phyloP scores from a whole-genome alignment of 2,113 vertebrate species.

The Oreochromis tanganicae region DNA sequence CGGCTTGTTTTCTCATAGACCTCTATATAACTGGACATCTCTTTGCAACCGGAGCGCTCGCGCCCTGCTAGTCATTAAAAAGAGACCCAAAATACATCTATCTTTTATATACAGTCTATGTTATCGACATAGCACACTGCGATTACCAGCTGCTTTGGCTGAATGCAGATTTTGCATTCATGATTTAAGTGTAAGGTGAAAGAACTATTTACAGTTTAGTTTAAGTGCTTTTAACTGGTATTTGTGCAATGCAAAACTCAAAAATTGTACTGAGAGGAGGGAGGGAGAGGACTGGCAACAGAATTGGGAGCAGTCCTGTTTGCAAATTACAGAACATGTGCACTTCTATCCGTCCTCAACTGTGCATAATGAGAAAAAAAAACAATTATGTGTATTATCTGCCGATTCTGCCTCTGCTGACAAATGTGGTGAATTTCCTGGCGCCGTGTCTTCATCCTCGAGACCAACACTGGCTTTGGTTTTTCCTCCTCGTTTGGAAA shows the following conservation, averaged over 20 bases:
- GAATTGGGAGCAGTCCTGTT: not conserved
- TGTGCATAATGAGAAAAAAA: not conserved
- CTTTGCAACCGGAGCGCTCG: not conserved
- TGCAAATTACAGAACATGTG: not conserved
- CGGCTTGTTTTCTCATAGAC: rapidly evolving
- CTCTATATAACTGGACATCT: not conserved
- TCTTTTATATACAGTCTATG: not conserved
- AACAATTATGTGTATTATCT: not conserved
- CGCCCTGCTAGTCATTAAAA: not conserved
- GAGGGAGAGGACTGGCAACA: not conserved
- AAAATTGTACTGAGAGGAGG: not conserved
- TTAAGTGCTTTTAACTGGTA: not conserved
- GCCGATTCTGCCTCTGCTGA: not conserved
- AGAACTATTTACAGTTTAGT: not conserved
- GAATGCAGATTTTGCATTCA: not conserved
- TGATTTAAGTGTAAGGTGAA: not conserved
- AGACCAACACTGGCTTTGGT: not conserved
- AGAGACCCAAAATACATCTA: not conserved
- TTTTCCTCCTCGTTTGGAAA: not conserved
- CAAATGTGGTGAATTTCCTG: not conserved
- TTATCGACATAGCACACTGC: not conserved
- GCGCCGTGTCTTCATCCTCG: not conserved
- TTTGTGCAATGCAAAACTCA: not conserved
- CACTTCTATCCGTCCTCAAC: not conserved
- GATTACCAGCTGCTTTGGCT: not conserved